Conservation (phyloP, 2,888 invertebrate genomes). For the Euphydryas editha region DNA sequence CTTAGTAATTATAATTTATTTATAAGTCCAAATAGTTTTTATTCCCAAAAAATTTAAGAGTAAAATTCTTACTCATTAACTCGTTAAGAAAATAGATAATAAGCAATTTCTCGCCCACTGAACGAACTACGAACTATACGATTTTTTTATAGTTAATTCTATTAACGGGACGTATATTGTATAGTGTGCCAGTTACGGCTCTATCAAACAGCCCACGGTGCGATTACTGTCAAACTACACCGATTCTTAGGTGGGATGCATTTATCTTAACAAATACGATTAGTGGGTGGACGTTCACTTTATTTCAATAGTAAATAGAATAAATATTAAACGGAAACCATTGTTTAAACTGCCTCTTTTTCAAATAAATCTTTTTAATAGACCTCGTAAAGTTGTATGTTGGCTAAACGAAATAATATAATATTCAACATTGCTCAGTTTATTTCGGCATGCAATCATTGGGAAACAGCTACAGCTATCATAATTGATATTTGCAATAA, state of each 20-base stretch:
- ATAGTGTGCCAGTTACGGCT: slow-evolving; percentile 25
- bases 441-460: slow-evolving; percentile 10
- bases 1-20: too few species aligned
- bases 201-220: slow-evolving; percentile 35
- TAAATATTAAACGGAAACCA: slow-evolving; percentile 14
- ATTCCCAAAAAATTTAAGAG: background rate
- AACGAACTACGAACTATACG: background rate
- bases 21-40: background rate
- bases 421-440: background rate
- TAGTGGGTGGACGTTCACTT: slow-evolving; percentile 36
- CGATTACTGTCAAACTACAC: slow-evolving; percentile 39
- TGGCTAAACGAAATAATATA: background rate
- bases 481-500: slow-evolving; percentile 52
- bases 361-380: background rate
- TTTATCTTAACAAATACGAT: slow-evolving; percentile 34
- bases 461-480: slow-evolving; percentile 28
- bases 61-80: background rate
- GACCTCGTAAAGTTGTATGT: too few species aligned
- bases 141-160: slow-evolving; percentile 25
- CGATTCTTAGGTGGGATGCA: slow-evolving; percentile 30
- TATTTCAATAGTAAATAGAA: slow-evolving; percentile 28
- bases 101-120: background rate
- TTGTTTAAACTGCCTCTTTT: slow-evolving; percentile 11
- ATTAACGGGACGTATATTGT: slow-evolving; percentile 17
- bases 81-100: slow-evolving; percentile 3